Evolutionary conservation across 1,140 invertebrate genomes (phyloP).

Genomic region (Drosophila triauraria): DNA sequence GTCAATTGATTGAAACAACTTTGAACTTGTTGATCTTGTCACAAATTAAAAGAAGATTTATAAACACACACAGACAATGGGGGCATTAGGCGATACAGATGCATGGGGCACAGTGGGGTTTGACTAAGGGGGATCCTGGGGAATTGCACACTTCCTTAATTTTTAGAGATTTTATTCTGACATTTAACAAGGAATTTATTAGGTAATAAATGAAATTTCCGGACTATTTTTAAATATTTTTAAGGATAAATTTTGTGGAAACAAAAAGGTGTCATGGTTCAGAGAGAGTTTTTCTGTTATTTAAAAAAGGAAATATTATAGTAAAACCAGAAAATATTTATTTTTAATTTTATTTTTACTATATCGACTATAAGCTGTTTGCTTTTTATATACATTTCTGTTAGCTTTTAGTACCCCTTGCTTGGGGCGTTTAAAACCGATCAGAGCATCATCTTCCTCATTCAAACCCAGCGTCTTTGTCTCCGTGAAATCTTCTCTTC

Average conservation of each 20-base stretch:
- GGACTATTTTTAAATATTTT: too few relatives aligned
- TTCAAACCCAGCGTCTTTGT: conserved; percentile 27
- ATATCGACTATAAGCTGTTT: conserved; percentile 2
- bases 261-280: too few relatives aligned
- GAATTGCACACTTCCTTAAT: too few relatives aligned
- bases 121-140: not conserved
- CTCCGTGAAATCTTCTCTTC: conserved; percentile 54
- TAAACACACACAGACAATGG: conserved; percentile 61
- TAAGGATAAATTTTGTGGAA: too few relatives aligned
- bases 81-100: conserved; percentile 27
- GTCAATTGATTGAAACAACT: conserved; percentile 85
- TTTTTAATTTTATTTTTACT: too few relatives aligned
- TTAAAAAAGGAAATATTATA: too few relatives aligned
- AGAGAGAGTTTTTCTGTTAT: too few relatives aligned
- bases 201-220: too few relatives aligned
- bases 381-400: conserved; percentile 22
- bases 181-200: not conserved
- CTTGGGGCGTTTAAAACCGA: conserved; percentile 52
- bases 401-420: conserved; percentile 49
- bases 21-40: conserved; percentile 85
- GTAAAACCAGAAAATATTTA: too few relatives aligned
- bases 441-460: conserved; percentile 44
- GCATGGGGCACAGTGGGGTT: conserved; percentile 34
- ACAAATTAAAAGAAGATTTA: conserved; percentile 85
- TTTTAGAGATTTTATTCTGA: not conserved